phyloP scores from a whole-genome alignment of 2,797 vertebrate species.

The Nannoperca australis region DNA sequence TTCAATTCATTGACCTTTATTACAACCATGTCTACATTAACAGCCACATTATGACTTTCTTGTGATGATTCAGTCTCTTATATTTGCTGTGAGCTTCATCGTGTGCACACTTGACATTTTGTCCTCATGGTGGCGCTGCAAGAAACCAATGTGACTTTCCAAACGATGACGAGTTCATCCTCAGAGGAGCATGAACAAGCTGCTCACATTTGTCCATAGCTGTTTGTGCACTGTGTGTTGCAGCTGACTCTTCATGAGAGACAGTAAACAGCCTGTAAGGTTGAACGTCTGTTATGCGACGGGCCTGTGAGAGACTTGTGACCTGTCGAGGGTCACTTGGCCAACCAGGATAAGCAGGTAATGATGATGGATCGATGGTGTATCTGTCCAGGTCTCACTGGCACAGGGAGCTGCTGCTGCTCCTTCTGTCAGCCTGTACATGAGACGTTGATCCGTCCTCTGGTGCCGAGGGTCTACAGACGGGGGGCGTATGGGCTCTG shows the following conservation, averaged over 20 bases:
- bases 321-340: not conserved
- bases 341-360: not conserved
- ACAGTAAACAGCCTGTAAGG: not conserved
- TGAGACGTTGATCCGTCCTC: no score
- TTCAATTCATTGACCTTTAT: constrained; percentile 53
- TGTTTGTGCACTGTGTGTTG: not conserved
- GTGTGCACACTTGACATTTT: not conserved
- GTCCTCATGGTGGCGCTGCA: not conserved
- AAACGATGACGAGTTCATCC: not conserved
- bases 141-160: not conserved
- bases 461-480: no score
- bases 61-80: no score
- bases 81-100: no score
- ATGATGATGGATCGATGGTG: not conserved
- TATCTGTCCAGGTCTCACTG: not conserved
- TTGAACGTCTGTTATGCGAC: not conserved
- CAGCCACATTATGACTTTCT: no score
- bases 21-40: not conserved
- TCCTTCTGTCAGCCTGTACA: no score
- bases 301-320: not conserved
- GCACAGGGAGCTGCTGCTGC: no score
- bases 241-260: not conserved
- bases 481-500: no score
- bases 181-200: not conserved
- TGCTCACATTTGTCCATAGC: not conserved